phyloP scores from a whole-genome alignment of 2,888 invertebrate genomes.

The Machimus rusticus region DNA sequence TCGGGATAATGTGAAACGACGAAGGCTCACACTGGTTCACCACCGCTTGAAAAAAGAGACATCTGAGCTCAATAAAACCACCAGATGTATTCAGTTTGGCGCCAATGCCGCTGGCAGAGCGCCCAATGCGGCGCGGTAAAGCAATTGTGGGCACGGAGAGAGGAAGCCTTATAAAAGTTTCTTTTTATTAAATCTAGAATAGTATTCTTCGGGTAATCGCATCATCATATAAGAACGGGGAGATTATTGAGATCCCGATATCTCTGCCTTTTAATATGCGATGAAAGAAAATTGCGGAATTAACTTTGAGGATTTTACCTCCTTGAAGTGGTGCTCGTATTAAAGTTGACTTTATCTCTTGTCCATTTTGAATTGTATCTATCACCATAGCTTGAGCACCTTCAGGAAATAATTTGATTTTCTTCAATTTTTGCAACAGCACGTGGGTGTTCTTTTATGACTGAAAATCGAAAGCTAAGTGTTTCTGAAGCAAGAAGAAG shows the following conservation, averaged over 20 bases:
- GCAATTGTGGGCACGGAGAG: background rate
- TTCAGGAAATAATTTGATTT: background rate
- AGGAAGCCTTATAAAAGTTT: constrained; percentile 45
- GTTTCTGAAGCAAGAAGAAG: background rate
- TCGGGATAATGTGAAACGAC: constrained; percentile 28
- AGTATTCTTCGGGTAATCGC: constrained; percentile 47
- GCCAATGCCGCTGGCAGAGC: background rate
- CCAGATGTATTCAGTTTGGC: constrained; percentile 17
- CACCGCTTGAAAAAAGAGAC: constrained; percentile 1
- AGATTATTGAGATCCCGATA: constrained; percentile 47
- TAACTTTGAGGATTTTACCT: constrained; percentile 51
- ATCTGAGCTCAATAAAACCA: constrained; percentile 16
- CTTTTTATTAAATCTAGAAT: constrained; percentile 45
- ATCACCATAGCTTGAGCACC: background rate
- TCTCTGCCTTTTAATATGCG: constrained; percentile 46
- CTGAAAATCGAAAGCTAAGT: background rate
- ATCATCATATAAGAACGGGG: constrained; percentile 45
- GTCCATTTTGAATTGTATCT: background rate
- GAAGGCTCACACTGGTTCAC: background rate
- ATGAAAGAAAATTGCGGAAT: constrained; percentile 52
- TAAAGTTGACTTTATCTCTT: background rate
- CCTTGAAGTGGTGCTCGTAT: constrained; percentile 7
- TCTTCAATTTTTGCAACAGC: background rate
- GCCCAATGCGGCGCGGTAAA: background rate
- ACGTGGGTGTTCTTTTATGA: background rate